phyloP scores from a whole-genome alignment of 2,113 vertebrate species.

The Artemisiospiza belli region DNA sequence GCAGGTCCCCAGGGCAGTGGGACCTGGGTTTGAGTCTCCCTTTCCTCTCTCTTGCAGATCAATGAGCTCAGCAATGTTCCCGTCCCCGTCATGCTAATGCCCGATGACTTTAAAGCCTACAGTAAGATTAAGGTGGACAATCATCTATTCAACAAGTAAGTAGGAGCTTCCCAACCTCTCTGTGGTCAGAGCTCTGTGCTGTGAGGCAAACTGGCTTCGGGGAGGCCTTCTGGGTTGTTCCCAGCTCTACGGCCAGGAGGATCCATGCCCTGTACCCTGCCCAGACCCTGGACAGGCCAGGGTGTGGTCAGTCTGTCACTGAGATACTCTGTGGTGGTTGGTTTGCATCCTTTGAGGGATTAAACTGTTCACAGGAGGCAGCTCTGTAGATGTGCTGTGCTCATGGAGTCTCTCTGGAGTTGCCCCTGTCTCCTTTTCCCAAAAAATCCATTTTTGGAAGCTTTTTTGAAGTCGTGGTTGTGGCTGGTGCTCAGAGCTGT shows the following conservation, averaged over 20 bases:
- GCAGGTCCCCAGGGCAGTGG: background rate
- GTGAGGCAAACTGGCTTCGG: background rate
- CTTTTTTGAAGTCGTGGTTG: background rate
- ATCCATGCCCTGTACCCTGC: background rate
- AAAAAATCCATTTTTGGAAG: background rate
- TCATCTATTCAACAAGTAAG: slow-evolving; percentile 98
- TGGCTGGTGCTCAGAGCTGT: background rate
- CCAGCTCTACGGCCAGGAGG: background rate
- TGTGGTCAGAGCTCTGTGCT: background rate
- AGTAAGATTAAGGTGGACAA: slow-evolving; percentile 99
- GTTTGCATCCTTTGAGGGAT: background rate
- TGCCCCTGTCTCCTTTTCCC: background rate
- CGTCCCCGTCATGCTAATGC: slow-evolving; percentile 95
- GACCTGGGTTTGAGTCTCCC: background rate
- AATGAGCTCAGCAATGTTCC: slow-evolving; percentile 95
- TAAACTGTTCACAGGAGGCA: background rate
- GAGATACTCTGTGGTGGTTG: background rate
- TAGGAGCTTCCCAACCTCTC: background rate
- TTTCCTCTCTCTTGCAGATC: slow-evolving; percentile 77
- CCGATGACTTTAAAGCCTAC: slow-evolving; percentile 97
- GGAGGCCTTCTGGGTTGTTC: background rate
- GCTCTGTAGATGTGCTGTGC: background rate
- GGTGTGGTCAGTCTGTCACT: background rate
- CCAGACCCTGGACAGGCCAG: fast-evolving
- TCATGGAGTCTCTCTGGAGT: background rate